A percentile compares a stretch with the other conserved stretches of the same genome.
These are phyloP conservation scores for Acanthacorydalis orientalis DNA, from an alignment of 2,888 invertebrate genomes.

Conservation along the genomic window DNA sequence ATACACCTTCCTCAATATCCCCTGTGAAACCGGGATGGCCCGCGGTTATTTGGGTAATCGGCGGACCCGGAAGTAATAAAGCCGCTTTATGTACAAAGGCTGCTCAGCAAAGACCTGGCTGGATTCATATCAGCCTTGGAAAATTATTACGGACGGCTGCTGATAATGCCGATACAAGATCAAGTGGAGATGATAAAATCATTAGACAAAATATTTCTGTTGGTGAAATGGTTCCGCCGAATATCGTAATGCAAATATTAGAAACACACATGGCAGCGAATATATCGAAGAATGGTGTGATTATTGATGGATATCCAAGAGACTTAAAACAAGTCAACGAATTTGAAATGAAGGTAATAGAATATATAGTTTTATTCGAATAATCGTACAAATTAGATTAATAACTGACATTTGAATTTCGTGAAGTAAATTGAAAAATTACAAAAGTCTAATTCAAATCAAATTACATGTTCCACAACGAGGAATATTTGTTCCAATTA, in stretches of 20 bases:
- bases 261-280: slow-evolving; percentile 45
- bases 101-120: slow-evolving; percentile 47
- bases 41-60: slow-evolving; percentile 36
- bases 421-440: neutral
- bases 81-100: slow-evolving; percentile 56
- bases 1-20: slow-evolving; percentile 13
- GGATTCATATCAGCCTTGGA: slow-evolving; percentile 67
- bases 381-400: neutral
- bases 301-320: slow-evolving; percentile 89
- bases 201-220: slow-evolving; percentile 53
- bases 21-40: slow-evolving; percentile 23
- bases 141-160: slow-evolving; percentile 58
- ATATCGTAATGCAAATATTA: slow-evolving; percentile 60
- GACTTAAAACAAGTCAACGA: slow-evolving; percentile 74
- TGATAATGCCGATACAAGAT: slow-evolving; percentile 36
- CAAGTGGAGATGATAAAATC: slow-evolving; percentile 43
- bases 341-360: slow-evolving; percentile 72
- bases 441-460: neutral
- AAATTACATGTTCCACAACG: neutral
- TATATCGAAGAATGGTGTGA: slow-evolving; percentile 53
- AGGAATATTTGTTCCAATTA: no score
- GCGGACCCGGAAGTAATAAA: slow-evolving; percentile 87
- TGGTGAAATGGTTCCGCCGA: slow-evolving; percentile 68
- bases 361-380: neutral
- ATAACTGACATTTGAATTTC: slow-evolving; percentile 1